Percentiles rank a stretch among this genome's conserved stretches.
Evolutionary conservation across 1,140 invertebrate genomes (phyloP).

Genomic region (Brachionus rubens): DNA sequence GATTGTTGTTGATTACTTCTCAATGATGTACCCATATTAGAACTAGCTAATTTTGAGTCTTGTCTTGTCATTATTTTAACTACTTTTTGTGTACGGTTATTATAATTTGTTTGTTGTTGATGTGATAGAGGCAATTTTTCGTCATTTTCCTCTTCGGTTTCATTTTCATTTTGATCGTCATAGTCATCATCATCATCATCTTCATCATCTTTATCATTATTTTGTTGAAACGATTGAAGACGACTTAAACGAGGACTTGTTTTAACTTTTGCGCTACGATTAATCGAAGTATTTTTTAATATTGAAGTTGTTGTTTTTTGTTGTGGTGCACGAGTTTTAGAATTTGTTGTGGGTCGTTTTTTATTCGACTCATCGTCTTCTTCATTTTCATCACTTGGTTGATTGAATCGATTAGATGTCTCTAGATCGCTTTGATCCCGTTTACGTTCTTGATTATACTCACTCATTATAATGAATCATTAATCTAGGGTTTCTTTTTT

Average conservation of each 20-base stretch:
- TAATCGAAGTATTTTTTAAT: conserved; percentile 6
- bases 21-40: neutral
- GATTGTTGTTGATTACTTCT: neutral
- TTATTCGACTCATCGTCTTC: neutral
- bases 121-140: conserved; percentile 7
- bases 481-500: no score
- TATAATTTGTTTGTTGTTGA: neutral
- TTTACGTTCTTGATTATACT: neutral
- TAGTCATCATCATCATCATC: neutral
- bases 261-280: neutral
- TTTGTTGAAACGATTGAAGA: neutral
- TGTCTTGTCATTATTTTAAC: conserved; percentile 5
- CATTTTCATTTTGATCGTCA: neutral
- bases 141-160: neutral
- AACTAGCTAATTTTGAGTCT: neutral
- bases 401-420: neutral
- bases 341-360: neutral
- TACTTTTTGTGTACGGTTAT: neutral
- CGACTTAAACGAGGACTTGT: neutral
- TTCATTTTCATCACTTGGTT: conserved; percentile 16
- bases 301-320: conserved; percentile 1
- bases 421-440: neutral
- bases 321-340: neutral
- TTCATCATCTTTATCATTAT: neutral
- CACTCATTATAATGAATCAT: neutral